Percentiles rank a stretch among this genome's conserved stretches.
phyloP scores from a whole-genome alignment of 1,140 invertebrate species.

The Diploscapter pachys region DNA sequence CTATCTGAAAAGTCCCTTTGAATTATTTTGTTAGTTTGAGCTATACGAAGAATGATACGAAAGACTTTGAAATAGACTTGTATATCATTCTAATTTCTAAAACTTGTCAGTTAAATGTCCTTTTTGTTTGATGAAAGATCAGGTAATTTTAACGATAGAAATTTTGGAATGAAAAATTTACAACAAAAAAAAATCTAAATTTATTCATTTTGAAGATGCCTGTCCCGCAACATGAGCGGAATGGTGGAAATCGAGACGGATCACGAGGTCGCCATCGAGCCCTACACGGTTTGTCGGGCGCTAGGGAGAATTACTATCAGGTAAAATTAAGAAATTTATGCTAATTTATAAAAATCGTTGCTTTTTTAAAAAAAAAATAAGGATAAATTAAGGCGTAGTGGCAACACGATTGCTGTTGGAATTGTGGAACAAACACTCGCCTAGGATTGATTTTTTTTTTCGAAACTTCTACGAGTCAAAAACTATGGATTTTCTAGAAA shows the following conservation, averaged over 20 bases:
- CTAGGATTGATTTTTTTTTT: background rate
- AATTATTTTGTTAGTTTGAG: background rate
- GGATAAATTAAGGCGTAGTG: slow-evolving; percentile 4
- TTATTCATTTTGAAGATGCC: slow-evolving; percentile 26
- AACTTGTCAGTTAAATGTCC: background rate
- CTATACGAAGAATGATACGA: background rate
- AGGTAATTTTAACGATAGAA: background rate
- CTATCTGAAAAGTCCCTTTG: background rate
- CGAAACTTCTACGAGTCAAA: too few species aligned
- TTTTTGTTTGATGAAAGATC: background rate
- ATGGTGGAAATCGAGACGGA: slow-evolving; percentile 39
- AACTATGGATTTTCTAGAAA: too few species aligned
- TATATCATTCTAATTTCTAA: background rate
- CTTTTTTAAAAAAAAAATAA: too few species aligned
- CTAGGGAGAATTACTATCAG: slow-evolving; percentile 33
- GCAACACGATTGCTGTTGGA: slow-evolving; percentile 36
- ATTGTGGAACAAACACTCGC: slow-evolving; percentile 31
- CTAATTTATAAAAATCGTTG: too few species aligned
- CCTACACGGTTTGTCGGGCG: slow-evolving; percentile 31
- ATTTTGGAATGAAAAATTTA: background rate
- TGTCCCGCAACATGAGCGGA: slow-evolving; percentile 29
- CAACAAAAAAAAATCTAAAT: slow-evolving; percentile 3
- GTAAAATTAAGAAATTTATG: too few species aligned
- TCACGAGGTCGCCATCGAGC: slow-evolving; percentile 29
- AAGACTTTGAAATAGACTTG: background rate